Evolutionary conservation across 2,888 invertebrate species (phyloP).

Genomic region (Syritta pipiens): DNA sequence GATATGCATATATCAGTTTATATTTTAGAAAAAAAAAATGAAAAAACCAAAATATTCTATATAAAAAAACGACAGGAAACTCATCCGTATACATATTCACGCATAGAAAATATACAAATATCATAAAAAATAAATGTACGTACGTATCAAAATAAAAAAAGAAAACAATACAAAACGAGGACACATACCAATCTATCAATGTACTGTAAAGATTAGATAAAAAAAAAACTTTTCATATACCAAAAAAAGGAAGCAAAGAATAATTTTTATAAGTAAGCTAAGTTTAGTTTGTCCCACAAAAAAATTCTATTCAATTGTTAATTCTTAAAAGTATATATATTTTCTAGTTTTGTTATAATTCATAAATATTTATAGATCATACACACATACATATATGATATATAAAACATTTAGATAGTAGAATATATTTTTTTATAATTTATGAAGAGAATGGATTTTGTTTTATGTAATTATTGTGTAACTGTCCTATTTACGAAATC

Average conservation of each 20-base stretch:
- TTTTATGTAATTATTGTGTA: slow-evolving; percentile 48
- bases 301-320: slow-evolving; percentile 37
- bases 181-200: slow-evolving; percentile 23
- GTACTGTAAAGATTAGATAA: slow-evolving; percentile 29
- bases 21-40: slow-evolving; percentile 8
- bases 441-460: slow-evolving; percentile 34
- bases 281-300: slow-evolving; percentile 29
- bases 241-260: slow-evolving; percentile 8
- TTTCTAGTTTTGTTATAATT: slow-evolving; percentile 11
- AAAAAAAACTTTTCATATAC: slow-evolving; percentile 51
- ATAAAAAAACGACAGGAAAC: slow-evolving; percentile 40
- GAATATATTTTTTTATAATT: slow-evolving; percentile 62
- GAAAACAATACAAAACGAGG: not conserved
- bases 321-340: not conserved
- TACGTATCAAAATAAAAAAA: not conserved
- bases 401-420: slow-evolving; percentile 18
- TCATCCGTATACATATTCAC: slow-evolving; percentile 54
- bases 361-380: slow-evolving; percentile 7
- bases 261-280: slow-evolving; percentile 35
- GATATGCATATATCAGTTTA: slow-evolving; percentile 50
- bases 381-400: not conserved
- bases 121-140: slow-evolving; percentile 8
- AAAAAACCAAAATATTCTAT: too few species aligned
- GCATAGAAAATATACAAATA: slow-evolving; percentile 28
- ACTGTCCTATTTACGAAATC: slow-evolving; percentile 36